phyloP scores from a whole-genome alignment of 2,113 vertebrate genomes.

The Trogon melanurus region DNA sequence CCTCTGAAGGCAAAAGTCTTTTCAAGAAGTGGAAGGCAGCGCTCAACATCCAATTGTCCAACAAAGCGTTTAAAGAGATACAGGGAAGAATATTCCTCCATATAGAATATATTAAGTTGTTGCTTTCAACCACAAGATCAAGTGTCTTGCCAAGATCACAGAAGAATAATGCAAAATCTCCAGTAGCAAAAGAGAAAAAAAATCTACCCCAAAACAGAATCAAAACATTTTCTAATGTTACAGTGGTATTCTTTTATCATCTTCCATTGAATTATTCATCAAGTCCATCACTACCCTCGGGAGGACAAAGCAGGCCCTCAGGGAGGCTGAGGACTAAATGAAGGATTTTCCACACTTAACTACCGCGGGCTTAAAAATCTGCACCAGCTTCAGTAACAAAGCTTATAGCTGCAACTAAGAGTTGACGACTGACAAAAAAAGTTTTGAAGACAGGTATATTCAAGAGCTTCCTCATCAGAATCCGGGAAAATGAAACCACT shows the following conservation, averaged over 20 bases:
- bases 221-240: not conserved
- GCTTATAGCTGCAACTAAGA: not conserved
- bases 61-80: not conserved
- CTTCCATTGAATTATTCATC: not conserved
- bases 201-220: not conserved
- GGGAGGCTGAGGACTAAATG: not conserved
- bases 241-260: not conserved
- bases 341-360: not conserved
- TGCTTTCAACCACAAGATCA: not conserved
- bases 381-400: not conserved
- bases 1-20: not conserved
- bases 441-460: not conserved
- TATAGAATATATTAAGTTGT: not conserved
- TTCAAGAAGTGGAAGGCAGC: not conserved
- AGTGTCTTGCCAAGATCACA: not conserved
- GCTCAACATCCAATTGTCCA: not conserved
- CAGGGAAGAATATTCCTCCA: not conserved
- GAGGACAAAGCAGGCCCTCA: not conserved
- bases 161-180: not conserved
- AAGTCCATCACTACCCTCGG: not conserved
- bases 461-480: not conserved
- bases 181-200: not conserved
- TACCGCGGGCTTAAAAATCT: not conserved
- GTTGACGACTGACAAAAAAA: not conserved
- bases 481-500: not conserved